phyloP scores from a whole-genome alignment of 2,113 vertebrate species.

The Pachyramphus minor region DNA sequence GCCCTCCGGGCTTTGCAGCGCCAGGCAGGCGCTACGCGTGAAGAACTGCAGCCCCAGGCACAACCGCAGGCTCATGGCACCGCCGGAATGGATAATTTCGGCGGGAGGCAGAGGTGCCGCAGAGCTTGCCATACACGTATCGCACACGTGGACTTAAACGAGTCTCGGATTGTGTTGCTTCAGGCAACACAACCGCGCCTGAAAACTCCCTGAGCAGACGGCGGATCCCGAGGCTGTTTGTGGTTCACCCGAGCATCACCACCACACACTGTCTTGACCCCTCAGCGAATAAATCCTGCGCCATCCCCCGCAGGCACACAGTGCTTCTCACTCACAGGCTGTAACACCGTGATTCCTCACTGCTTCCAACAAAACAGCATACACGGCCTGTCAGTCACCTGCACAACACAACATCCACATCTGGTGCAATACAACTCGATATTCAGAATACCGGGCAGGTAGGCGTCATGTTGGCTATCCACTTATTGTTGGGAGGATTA shows the following conservation, averaged over 20 bases:
- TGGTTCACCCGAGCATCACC: neutral
- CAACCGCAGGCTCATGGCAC: rapidly evolving
- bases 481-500: neutral
- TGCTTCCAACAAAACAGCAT: neutral
- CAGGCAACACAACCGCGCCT: neutral
- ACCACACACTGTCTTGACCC: rapidly evolving
- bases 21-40: rapidly evolving
- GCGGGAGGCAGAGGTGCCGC: too few species aligned
- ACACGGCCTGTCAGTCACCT: neutral
- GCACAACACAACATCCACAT: neutral
- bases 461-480: neutral
- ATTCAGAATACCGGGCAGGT: rapidly evolving
- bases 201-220: neutral
- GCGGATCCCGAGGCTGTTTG: neutral
- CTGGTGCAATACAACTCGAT: neutral
- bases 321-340: neutral
- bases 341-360: rapidly evolving
- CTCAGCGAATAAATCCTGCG: neutral
- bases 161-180: neutral
- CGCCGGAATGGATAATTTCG: rapidly evolving
- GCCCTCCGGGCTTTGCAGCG: neutral
- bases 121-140: rapidly evolving
- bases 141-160: neutral
- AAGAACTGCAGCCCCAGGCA: neutral
- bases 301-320: neutral